These are phyloP conservation scores for Parus major DNA, from an alignment of 2,113 vertebrate species.

Conservation along the genomic window DNA sequence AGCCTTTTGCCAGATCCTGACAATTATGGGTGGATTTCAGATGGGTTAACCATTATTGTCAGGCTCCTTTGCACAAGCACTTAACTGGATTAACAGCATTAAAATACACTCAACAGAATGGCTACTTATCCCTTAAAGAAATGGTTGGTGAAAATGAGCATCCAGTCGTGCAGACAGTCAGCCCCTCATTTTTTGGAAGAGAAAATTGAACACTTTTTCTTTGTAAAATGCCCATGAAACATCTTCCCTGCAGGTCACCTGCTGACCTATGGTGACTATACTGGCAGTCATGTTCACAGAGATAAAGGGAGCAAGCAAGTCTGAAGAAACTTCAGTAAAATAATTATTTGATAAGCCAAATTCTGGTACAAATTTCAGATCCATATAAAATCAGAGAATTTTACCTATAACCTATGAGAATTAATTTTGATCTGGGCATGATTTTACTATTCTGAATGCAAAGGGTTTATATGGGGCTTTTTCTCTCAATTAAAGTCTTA, in stretches of 20 bases:
- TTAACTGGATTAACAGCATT: background rate
- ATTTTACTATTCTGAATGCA: background rate
- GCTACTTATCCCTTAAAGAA: background rate
- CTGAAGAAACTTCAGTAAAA: background rate
- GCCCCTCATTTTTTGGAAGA: background rate
- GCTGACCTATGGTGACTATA: background rate
- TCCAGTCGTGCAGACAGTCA: background rate
- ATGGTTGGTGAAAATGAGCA: background rate
- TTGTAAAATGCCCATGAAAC: background rate
- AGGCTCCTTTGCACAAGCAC: background rate
- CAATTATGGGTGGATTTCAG: background rate
- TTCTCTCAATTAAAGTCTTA: background rate
- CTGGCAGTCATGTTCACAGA: background rate
- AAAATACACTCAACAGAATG: constrained; percentile 2
- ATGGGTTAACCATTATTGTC: background rate
- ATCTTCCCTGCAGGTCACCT: background rate
- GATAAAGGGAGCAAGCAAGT: background rate
- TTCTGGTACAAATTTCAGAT: background rate
- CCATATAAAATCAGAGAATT: background rate
- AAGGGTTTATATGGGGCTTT: background rate
- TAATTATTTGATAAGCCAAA: background rate
- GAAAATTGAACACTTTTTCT: background rate
- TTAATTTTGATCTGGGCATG: background rate
- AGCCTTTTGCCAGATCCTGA: background rate
- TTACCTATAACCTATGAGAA: background rate